phyloP scores from a whole-genome alignment of 2,888 invertebrate species.

The Machimus rusticus region DNA sequence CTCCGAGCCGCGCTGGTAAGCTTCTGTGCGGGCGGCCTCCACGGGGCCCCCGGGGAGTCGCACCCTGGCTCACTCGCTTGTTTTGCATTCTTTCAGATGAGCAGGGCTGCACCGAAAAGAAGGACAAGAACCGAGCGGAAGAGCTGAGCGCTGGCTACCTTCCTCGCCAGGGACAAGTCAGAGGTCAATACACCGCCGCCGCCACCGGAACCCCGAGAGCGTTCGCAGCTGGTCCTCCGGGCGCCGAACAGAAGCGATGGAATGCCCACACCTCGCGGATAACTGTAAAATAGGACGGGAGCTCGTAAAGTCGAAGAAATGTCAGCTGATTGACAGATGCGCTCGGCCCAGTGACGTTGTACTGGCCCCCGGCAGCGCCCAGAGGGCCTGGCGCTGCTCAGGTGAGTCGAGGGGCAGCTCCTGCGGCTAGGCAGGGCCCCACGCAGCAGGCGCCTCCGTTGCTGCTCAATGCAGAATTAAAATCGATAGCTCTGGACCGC shows the following conservation, averaged over 20 bases:
- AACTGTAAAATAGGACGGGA: slow-evolving; percentile 69
- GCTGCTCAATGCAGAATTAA: not conserved
- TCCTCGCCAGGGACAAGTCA: not conserved
- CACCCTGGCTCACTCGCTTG: not conserved
- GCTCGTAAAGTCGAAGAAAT: slow-evolving; percentile 63
- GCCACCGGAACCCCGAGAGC: not conserved
- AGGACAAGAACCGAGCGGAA: not conserved
- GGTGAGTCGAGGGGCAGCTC: slow-evolving; percentile 49
- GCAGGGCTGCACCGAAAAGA: not conserved
- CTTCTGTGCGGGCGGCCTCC: not conserved
- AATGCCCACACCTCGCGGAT: slow-evolving; percentile 74
- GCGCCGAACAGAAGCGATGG: slow-evolving; percentile 63
- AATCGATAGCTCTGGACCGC: not conserved
- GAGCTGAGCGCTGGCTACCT: not conserved
- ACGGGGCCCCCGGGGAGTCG: not conserved
- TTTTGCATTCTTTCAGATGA: not conserved
- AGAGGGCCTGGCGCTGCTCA: slow-evolving; percentile 52
- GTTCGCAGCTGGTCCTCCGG: not conserved
- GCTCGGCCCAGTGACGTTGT: slow-evolving; percentile 62
- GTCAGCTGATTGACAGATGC: slow-evolving; percentile 68
- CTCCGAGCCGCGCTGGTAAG: not conserved
- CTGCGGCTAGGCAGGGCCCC: not conserved
- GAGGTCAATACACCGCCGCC: not conserved
- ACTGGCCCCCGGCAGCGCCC: slow-evolving; percentile 50
- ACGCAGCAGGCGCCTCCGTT: not conserved